Base-by-base conservation (phyloP, 64 coral and sea anemone species). In the Actinia equina region DNA sequence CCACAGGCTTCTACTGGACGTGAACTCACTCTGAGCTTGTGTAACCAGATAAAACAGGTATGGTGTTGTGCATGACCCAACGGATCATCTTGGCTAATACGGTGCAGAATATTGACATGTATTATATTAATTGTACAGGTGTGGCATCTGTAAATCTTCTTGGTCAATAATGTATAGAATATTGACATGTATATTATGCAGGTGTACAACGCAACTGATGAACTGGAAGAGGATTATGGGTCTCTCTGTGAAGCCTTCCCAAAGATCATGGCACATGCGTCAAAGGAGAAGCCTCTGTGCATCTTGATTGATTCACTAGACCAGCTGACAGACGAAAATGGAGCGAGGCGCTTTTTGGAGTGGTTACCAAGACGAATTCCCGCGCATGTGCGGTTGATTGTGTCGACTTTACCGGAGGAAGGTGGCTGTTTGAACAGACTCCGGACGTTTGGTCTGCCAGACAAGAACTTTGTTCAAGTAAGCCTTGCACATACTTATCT, bases 271-370 rank as follows among this genome's bases (percentile, higher is more conserved):
- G 71, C 30, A 17, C 70, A 91, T 61, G 89, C 89, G 3, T 30
- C 89, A 5, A 84, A 82, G 17, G 54, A 91, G 2, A 41, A 60
- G 55, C 89, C 89, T 18, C 84, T 91, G 84, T 91, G 74, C 55
- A 86, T 91, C 43, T 53, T 91, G 71, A 91, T 91, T 18, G 89
- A 91, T 43, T 91, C 89, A 44, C 45, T 91, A 2, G 89, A 91
- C 44, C 89, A 91, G 71, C 77, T 91, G 53, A 91, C 89, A 13
- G 89, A 91, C 27, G 84, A 86, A 19, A 65, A 91, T 61, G 74
- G 74, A 10, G 89, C 89, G 12, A 91, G 89, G 56, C 67, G 89
- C 8, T 91, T 91, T 30, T 86, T 91, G 22, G 71, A 91, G 65
- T 91, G 89, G 89, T 77, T 91, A 61, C 89, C 89, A 65, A 84